These are phyloP conservation scores for Isurus oxyrinchus DNA, from an alignment of 2,113 vertebrate species.

Conservation along the genomic window DNA sequence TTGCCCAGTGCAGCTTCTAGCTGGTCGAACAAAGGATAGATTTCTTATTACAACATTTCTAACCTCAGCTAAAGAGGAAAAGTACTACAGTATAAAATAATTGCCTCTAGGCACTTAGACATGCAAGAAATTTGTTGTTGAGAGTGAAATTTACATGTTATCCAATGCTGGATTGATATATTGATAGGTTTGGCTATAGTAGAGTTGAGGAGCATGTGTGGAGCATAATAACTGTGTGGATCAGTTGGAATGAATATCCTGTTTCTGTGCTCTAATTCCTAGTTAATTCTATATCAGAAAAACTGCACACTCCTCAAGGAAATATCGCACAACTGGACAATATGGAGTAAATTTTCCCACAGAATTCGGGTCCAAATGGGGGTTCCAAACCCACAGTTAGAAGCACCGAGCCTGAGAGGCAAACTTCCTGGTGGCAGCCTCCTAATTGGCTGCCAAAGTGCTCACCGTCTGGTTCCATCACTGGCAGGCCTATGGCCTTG, in stretches of 20 bases:
- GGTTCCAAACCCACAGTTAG: no score
- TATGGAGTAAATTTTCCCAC: no score
- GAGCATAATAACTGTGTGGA: not conserved
- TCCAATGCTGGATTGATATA: not conserved
- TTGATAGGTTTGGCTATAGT: not conserved
- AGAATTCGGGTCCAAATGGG: no score
- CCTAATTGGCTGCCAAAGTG: no score
- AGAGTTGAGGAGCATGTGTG: not conserved
- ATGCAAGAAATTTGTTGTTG: not conserved
- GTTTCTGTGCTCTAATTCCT: not conserved
- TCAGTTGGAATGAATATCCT: not conserved
- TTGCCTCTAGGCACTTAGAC: not conserved
- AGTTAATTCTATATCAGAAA: not conserved
- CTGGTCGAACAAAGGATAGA: not conserved
- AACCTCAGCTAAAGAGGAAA: not conserved
- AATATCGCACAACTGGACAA: not conserved
- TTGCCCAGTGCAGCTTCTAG: not conserved
- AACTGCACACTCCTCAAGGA: not conserved
- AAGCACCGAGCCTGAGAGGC: no score
- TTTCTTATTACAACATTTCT: not conserved
- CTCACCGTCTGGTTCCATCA: no score
- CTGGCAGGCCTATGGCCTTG: no score
- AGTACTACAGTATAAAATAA: not conserved
- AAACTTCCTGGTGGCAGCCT: no score
- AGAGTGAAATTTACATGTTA: not conserved